Evolutionary conservation across 2,113 vertebrate species (phyloP).

Genomic region (Paedocypris sp.): DNA sequence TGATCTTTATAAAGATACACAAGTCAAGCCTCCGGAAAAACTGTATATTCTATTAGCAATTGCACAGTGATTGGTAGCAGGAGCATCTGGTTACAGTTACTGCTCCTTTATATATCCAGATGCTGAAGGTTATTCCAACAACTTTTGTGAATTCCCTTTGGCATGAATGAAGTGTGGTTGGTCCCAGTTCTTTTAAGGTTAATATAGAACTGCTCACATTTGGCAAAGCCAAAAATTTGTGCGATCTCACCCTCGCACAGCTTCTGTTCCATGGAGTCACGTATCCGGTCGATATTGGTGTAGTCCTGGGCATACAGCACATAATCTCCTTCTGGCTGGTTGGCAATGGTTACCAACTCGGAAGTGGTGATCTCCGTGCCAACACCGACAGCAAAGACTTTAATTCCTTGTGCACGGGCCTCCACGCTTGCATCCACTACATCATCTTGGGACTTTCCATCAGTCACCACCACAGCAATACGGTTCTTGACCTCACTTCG

Average conservation of each 20-base stretch:
- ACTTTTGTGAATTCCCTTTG: not conserved
- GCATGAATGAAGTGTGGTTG: constrained; percentile 10
- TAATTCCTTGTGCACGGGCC: constrained; percentile 55
- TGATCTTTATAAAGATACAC: too few relatives aligned
- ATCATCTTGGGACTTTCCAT: constrained; percentile 70
- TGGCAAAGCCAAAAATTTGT: not conserved
- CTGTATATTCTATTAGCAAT: not conserved
- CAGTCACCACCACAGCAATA: constrained; percentile 67
- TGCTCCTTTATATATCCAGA: not conserved
- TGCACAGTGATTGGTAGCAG: not conserved
- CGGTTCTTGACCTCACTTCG: constrained; percentile 58
- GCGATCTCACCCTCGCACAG: constrained; percentile 61
- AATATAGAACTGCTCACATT: not conserved
- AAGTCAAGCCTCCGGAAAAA: not conserved
- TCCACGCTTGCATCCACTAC: constrained; percentile 60
- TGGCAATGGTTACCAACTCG: constrained; percentile 64
- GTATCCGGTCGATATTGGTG: constrained; percentile 59
- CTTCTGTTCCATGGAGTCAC: constrained; percentile 65
- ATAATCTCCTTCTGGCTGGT: constrained; percentile 57
- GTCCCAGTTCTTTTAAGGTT: not conserved
- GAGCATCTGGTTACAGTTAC: constrained; percentile 5
- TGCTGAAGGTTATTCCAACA: constrained; percentile 14
- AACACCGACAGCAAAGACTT: constrained; percentile 65
- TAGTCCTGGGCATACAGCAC: constrained; percentile 67
- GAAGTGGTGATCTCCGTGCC: constrained; percentile 63